Evolutionary conservation across 2,797 vertebrate species (phyloP).

Genomic region (Muscicapa striata): DNA sequence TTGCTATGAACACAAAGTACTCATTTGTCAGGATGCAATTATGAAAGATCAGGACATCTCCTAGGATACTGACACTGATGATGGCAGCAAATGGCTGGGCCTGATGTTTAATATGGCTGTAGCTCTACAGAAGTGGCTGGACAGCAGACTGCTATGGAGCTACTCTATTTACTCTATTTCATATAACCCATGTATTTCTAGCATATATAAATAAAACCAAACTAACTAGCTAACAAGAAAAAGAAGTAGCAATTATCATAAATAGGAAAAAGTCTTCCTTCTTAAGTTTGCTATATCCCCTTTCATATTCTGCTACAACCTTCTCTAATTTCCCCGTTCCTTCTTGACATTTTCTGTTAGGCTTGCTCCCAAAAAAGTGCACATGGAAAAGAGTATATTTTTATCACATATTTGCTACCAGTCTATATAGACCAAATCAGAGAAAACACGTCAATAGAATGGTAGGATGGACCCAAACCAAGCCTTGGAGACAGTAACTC

Average conservation of each 20-base stretch:
- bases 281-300: not conserved
- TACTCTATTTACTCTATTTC: not conserved
- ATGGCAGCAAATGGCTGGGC: constrained; percentile 35
- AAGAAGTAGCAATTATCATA: not conserved
- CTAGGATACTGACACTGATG: constrained; percentile 61
- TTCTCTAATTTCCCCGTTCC: not conserved
- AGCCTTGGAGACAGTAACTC: not conserved
- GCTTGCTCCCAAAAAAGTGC: not conserved
- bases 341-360: not conserved
- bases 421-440: not conserved
- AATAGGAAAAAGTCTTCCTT: not conserved
- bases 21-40: constrained; percentile 49
- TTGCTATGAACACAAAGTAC: constrained; percentile 42
- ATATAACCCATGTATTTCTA: not conserved
- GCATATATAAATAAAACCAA: not conserved
- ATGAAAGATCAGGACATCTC: constrained; percentile 58
- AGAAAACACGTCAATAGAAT: not conserved
- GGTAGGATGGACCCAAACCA: not conserved
- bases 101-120: not conserved
- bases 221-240: too few relatives aligned
- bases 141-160: not conserved
- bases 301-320: not conserved
- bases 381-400: not conserved
- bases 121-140: not conserved
- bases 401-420: not conserved